phyloP scores from a whole-genome alignment of 92 coral and sea anemone species.

The Bergia sp. region DNA sequence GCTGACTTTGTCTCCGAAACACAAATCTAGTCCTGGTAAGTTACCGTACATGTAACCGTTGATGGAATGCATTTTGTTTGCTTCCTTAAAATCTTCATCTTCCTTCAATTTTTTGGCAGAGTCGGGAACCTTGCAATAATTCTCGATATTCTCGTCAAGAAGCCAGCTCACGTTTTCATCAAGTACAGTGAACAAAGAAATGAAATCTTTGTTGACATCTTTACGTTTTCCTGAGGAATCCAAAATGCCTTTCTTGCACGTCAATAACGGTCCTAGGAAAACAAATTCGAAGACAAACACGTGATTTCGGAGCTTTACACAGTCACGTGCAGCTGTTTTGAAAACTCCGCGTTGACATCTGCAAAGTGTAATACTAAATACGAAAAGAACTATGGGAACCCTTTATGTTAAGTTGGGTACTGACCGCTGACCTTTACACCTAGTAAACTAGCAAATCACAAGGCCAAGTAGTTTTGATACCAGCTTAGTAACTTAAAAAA shows the following conservation, averaged over 20 bases:
- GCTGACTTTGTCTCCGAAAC: constrained; percentile 65
- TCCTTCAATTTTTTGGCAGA: constrained; percentile 44
- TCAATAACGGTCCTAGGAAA: constrained; percentile 59
- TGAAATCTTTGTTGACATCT: constrained; percentile 64
- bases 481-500: too few species aligned
- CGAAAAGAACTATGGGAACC: too few species aligned
- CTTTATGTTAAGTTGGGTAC: too few species aligned
- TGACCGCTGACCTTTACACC: too few species aligned
- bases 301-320: neutral
- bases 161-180: constrained; percentile 82
- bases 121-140: constrained; percentile 50
- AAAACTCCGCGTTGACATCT: too few species aligned
- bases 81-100: constrained; percentile 63
- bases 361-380: too few species aligned
- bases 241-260: constrained; percentile 70
- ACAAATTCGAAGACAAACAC: neutral
- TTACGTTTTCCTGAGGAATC: constrained; percentile 48
- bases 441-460: too few species aligned
- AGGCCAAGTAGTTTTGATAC: too few species aligned
- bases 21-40: constrained; percentile 63
- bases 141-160: constrained; percentile 60
- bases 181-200: constrained; percentile 63
- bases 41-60: constrained; percentile 76
- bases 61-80: constrained; percentile 71
- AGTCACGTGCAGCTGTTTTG: too few species aligned